Base-by-base conservation (phyloP, 2,888 invertebrate genomes). In the Malacosoma neustria region DNA sequence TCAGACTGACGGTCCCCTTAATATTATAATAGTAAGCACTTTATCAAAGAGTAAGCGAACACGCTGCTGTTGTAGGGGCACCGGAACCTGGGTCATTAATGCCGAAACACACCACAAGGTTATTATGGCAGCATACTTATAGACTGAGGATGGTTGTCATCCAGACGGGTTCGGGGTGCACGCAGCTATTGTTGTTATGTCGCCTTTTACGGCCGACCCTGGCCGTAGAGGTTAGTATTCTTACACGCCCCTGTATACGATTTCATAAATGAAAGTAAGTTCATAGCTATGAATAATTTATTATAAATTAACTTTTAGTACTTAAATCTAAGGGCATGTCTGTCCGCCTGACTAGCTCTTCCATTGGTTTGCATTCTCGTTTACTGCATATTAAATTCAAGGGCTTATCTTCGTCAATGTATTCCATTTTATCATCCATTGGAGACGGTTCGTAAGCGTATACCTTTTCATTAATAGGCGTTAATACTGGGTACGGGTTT, bases 291-390 rank as follows among this genome's bases (percentile, higher is more conserved):
- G 46, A 53, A 49, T 46, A 43, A 45, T 41, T 46, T 42, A 50
- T 55, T 54, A 43, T 54, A 64, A 56, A 58, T 66, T 61, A 72
- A 79, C 84, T 86, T 53, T 86, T 87, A 48, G 86, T 86, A 64
- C 89, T 89, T 79, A 90, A 87, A 80, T 90, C 90, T 79, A 90
- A 73, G 37, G 90, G 90, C 49, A 84, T 72, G 64, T 89, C 89
- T 45, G 87, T 68, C 32, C 67, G 64, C 57, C 61, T 73, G 63
- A 81, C 65, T 69, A 80, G 67, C 39, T 74, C 69, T 42, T 75
- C 76, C 34, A 80, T 65, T 13, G 79, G 68, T 36, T 57, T 72
- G 59, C 65, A 73, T 36, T 80, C 79, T 31, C 73, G 59, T 43
- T 75, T 80, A 13, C 62, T 46, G 49, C 86, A 80, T 42, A 79